Evolutionary conservation across 2,888 invertebrate genomes (phyloP), one percentile per base, ranked within the genome.

Genomic region (Chrysopilus asiliformis): DNA sequence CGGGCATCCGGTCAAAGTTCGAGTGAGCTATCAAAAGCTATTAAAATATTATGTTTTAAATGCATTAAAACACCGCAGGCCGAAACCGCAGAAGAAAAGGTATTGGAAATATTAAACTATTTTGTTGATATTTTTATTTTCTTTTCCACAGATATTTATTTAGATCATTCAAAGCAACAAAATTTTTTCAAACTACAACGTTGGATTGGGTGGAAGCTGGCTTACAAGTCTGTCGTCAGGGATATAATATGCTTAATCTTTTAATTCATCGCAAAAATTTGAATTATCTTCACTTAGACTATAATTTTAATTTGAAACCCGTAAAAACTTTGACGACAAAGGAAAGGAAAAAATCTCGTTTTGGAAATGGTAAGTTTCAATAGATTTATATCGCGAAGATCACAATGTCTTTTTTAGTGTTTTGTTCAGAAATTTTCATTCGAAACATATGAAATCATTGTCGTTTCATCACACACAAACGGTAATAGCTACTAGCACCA

Each of bases 151-250:
- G 81, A 40, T 95, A 95, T 55, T 67, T 98, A 30, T 98, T 98
- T 75, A 79, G 97, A 19, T 98, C 98, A 1, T 99, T 99, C 67
- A 99, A 99, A 64, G 89, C 95, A 0, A 99, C 98, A 1, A 99
- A 99, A 65, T 99, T 99, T 69, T 99, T 99, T 72, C 97, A 99
- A 77, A 93, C 93, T 0, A 99, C 98, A 0, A 94, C 94, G 1
- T 67, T 99, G 48, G 98, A 99, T 66, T 99, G 98, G 98, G 98
- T 99, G 3, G 98, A 99, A 65, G 95, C 94, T 9, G 98, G 98
- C 4, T 66, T 98, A 29, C 98, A 98, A 68, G 89, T 95, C 2
- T 97, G 98, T 58, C 74, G 97, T 1, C 98, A 99, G 64, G 98
- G 98, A 3, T 99, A 99, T 67, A 99, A 99, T 64, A 99, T 99